Percentiles rank a stretch among this genome's conserved stretches.
phyloP scores from a whole-genome alignment of 2,113 vertebrate genomes.

The Platysteira castanea region DNA sequence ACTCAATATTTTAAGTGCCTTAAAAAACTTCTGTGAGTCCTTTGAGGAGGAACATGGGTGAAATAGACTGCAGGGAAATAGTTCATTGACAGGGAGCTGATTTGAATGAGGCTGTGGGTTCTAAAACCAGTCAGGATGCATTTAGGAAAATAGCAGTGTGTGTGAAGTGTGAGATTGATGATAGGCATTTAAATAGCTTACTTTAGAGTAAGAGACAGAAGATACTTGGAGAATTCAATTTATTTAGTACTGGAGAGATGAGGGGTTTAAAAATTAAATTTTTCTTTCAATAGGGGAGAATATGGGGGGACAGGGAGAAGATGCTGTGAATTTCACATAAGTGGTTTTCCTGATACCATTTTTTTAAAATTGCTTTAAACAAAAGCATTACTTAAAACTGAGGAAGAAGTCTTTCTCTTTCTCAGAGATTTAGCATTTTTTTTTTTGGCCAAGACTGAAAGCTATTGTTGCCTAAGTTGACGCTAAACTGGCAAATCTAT shows the following conservation, averaged over 20 bases:
- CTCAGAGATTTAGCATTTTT: not conserved
- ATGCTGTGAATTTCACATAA: not conserved
- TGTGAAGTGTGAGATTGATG: not conserved
- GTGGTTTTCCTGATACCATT: not conserved
- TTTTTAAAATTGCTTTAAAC: not conserved
- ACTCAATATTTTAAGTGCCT: not conserved
- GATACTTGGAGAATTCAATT: not conserved
- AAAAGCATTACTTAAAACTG: conserved; percentile 11
- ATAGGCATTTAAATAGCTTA: not conserved
- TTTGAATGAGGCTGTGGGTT: not conserved
- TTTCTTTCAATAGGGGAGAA: not conserved
- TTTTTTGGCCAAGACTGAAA: conserved; percentile 25
- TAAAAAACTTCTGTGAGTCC: not conserved
- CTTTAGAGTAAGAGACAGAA: not conserved
- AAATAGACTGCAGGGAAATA: not conserved
- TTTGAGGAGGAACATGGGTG: not conserved
- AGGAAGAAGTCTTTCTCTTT: conserved; percentile 12
- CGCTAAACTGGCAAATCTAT: not conserved
- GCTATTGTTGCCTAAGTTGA: conserved; percentile 30
- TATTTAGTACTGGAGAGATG: not conserved
- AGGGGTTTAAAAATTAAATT: not conserved
- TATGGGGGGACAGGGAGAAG: not conserved
- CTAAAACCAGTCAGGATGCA: not conserved
- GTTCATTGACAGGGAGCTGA: not conserved
- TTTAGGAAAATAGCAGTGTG: not conserved